Conservation (phyloP, 1,140 invertebrate species). For the Coenobita brevimanus region DNA sequence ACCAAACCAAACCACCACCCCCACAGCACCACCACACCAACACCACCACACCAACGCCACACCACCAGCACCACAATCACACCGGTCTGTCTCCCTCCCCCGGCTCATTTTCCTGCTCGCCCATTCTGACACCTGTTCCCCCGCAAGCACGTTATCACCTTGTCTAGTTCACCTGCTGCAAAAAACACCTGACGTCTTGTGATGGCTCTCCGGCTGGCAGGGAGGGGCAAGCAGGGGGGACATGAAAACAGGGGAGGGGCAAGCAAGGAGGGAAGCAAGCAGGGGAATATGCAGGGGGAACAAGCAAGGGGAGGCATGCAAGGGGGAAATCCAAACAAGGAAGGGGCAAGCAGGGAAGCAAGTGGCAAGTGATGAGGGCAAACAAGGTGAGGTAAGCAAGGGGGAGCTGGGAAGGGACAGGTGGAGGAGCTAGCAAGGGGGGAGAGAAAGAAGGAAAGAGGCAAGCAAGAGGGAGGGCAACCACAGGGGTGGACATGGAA, state of each 20-base stretch:
- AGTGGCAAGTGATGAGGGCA: no score
- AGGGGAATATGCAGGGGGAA: no score
- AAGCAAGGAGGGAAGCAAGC: no score
- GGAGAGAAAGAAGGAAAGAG: no score
- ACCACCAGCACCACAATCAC: not conserved
- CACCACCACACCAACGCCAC: not conserved
- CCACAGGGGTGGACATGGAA: no score
- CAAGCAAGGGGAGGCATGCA: no score
- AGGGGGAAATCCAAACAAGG: not conserved
- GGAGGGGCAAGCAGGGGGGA: not conserved
- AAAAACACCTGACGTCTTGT: constrained; percentile 34
- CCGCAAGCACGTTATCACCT: constrained; percentile 38
- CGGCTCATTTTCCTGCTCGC: constrained; percentile 24
- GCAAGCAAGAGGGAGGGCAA: no score
- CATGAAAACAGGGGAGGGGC: not conserved
- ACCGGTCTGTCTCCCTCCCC: not conserved
- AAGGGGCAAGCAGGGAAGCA: no score
- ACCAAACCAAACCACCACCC: not conserved
- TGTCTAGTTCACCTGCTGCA: constrained; percentile 41
- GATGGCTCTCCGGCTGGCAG: not conserved
- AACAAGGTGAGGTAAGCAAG: no score
- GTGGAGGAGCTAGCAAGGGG: no score
- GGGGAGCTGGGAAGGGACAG: no score
- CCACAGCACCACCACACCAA: constrained; percentile 15
- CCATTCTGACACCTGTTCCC: constrained; percentile 46